Base-by-base conservation (phyloP, 2,888 invertebrate species). In the Sphaerophoria rueppellii region DNA sequence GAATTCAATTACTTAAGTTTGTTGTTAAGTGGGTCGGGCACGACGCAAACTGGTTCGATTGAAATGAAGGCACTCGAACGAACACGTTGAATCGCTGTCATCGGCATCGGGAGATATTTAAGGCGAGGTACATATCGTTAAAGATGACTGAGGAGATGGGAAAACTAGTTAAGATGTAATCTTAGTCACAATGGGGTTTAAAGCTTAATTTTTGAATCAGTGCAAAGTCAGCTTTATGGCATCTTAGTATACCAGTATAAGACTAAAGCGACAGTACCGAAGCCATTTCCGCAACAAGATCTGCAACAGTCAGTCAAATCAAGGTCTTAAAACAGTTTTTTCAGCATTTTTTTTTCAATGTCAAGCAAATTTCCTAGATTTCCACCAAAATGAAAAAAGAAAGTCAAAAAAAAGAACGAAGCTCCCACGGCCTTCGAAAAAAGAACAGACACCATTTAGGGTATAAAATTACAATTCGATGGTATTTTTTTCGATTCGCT, bases 1-100 rank as follows among this genome's bases (percentile, higher is more conserved):
- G 52, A 69, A 60, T 46, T 65, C 50, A 65, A 37, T 65, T 65
- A 50, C 65, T 50, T 50, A 65, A 65, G 50, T 50, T 65, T 50
- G 14, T 32, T 65, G 65, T 50, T 16, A 65, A 65, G 50, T 50
- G 34, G 46, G 50, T 65, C 50, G 35, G 50, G 7, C 65, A 65
- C 65, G 50, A 65, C 35, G 65, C 1, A 50, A 52, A 52, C 65
- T 52, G 65, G 65, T 52, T 65, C 37, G 50, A 37, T 52, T 37
- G 24, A 6, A 50, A 50, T 7, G 35, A 65, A 43, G 61, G 46
- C 61, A 46, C n/a, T 61, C 46, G 24, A 61, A 61, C 61, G 43
- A 61, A 61, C 61, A 61, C 12, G 2, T 43, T 12, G 43, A 9
- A 24, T 12, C 24, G 60, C 43, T 12, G 4, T 12, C 4, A 11